Evolutionary conservation across 2,888 invertebrate species (phyloP), one percentile per base, ranked within the genome.

Genomic region (Zygothrica quintamaculata): DNA sequence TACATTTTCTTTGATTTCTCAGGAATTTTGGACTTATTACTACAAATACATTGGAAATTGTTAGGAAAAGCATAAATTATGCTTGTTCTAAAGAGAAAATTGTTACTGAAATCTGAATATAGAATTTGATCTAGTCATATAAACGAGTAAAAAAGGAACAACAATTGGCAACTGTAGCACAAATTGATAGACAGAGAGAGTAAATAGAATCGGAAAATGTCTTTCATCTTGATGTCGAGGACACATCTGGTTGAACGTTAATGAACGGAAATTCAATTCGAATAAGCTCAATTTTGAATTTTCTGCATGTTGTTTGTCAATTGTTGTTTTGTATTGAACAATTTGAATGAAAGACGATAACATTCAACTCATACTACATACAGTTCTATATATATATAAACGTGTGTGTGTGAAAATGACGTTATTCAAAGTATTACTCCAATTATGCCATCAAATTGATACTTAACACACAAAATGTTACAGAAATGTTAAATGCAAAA

Each of bases 401-500:
- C 8, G 9, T 44, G 33, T 34, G 22, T 44, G 39, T 50, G 37
- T 42, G 13, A n/a, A n/a, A 33, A 3, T 34, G 18, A 5, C 18
- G 18, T 5, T 34, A 29, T 29, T 29, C 1, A 26, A 46, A 60
- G 64, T 61, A 73, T 77, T 73, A 74, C 62, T 70, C 75, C 67
- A 70, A 78, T 74, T 66, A 77, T 65, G 65, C 59, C 55, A 66
- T 66, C 52, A 66, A 71, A 44, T 59, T 29, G 29, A 29, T 29
- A n/a, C 29, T 29, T 29, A 29, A 5, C 7, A 29, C 29, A 29
- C 29, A 9, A 29, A 2, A 22, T 5, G 18, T 5, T 22, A 29
- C 29, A 29, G 29, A 29, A n/a, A n/a, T n/a, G n/a, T 12, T 6
- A 15, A 26, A 33, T 9, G 18, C 18, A 22, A 22, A 22, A 22